phyloP scores from a whole-genome alignment of 2,797 vertebrate genomes.

The Eupleurogrammus muticus region DNA sequence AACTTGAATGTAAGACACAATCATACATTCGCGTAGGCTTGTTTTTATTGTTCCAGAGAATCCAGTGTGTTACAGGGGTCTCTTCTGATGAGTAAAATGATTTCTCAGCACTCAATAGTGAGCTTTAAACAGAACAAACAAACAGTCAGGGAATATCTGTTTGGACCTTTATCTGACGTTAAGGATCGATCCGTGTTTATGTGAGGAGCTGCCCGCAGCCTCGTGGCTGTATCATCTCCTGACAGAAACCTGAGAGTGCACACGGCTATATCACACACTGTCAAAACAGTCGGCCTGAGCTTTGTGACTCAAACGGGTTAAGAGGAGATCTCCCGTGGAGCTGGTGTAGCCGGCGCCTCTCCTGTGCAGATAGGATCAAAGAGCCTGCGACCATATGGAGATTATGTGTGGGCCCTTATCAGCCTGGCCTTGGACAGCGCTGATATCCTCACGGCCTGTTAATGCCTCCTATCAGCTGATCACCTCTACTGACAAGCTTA shows the following conservation, averaged over 20 bases:
- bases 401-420: constrained; percentile 72
- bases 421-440: constrained; percentile 66
- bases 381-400: constrained; percentile 44
- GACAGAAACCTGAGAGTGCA: constrained; percentile 15
- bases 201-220: constrained; percentile 28
- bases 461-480: constrained; percentile 58
- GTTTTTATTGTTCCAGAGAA: neutral
- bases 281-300: neutral
- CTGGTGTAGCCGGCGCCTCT: constrained; percentile 33
- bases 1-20: neutral
- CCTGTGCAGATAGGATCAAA: constrained; percentile 56
- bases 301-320: neutral
- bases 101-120: constrained; percentile 7
- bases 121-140: constrained; percentile 45
- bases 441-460: constrained; percentile 60
- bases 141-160: constrained; percentile 23
- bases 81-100: neutral
- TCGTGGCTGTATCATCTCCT: constrained; percentile 20
- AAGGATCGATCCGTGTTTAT: constrained; percentile 44
- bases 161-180: constrained; percentile 35
- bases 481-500: constrained; percentile 28
- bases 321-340: constrained; percentile 12
- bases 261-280: neutral
- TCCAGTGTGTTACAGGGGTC: neutral
- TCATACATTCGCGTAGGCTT: too few species aligned